Base-by-base conservation (phyloP, 2,888 invertebrate species). In the Parasteatoda lunata region DNA sequence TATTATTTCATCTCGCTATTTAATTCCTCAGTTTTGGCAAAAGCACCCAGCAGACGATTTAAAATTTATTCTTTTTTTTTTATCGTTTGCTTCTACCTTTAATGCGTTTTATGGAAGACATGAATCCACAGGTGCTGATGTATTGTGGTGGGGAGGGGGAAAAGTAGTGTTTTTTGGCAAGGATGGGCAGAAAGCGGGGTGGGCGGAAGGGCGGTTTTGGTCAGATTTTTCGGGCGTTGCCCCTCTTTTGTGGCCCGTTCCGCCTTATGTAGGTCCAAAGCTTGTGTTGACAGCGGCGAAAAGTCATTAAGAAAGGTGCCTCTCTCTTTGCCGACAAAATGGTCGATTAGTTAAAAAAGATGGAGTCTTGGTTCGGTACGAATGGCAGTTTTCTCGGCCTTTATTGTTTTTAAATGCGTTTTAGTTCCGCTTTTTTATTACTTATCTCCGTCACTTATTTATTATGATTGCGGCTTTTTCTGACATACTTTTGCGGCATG, bases 201-300 rank as follows among this genome's bases (percentile, higher is more conserved):
- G 7, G 51, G 54, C 13, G 68, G 54, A 49, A 30, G 30, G 30
- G 47, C 47, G 5, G 66, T 70, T 11, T 49, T 64, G 77, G 77
- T 52, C 71, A 83, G 77, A 84, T 84, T 84, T 84, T 54, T 30
- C 78, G 84, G 84, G 84, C 84, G 84, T 84, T 84, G 84, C 78
- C 73, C 84, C 51, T 15, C 48, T 47, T 78, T 75, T 73, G 54
- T 51, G 78, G 84, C 54, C 64, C 65, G 71, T 73, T 83, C 83
- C 83, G 77, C 79, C 79, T 54, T 48, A 65, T 76, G n/a, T 68
- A 68, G 66, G 66, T 47, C 45, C 66, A 7, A 48, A n/a, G 47
- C 54, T n/a, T 71, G 73, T 72, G 80, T 80, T 80, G 80, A 80
- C 80, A 80, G 80, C 72, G 80, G 54, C 66, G 54, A 11, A 54